Evolutionary conservation across 2,113 vertebrate species (phyloP), one percentile per base, ranked within the genome.

Genomic region (Zeus faber): DNA sequence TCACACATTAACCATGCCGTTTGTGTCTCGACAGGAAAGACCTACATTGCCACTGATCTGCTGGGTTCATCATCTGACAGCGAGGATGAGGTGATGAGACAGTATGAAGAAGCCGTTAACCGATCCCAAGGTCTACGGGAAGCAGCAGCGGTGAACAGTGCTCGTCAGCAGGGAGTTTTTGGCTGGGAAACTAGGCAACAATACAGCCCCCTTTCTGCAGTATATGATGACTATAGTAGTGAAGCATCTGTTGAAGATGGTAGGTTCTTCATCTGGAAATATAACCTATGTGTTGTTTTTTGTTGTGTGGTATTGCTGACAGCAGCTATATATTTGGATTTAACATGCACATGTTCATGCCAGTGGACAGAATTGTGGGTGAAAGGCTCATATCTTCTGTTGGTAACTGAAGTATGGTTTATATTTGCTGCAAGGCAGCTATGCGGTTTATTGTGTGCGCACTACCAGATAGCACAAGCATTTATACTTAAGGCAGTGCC

Each of bases 31-130:
- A n/a, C 76, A 96, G 95, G 94, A 69, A 94, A 94, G 70, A 89
- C 88, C 52, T 93, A 92, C 67, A 46, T 87, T 65, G 91, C 91
- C 52, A 87, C 86, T 63, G 92, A 94, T 77, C 89, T 90, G 46
- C 92, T 88, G 72, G 91, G 88, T 67, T 96, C 95, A 13, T 96
- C 96, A 6, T 99, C 97, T 29, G 97, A 99, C 85, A 98, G 96
- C 68, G 97, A 99, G 86, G 95, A 97, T 65, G 96, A 99, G 77
- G 86, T 95, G 13, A 81, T 97, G 83, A 95, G 95, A 78, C 95
- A 95, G 91, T 97, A 96, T 62, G 94, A 97, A 65, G 94, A 98
- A 79, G 93, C 95, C 21, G 89, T 96, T 74, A 93, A 87, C 58
- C 93, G 92, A 71, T 92, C 92, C 67, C 87, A 92, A 84, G 83